Evolutionary conservation across 1,140 invertebrate genomes (phyloP).

Genomic region (Drosophila cardini): DNA sequence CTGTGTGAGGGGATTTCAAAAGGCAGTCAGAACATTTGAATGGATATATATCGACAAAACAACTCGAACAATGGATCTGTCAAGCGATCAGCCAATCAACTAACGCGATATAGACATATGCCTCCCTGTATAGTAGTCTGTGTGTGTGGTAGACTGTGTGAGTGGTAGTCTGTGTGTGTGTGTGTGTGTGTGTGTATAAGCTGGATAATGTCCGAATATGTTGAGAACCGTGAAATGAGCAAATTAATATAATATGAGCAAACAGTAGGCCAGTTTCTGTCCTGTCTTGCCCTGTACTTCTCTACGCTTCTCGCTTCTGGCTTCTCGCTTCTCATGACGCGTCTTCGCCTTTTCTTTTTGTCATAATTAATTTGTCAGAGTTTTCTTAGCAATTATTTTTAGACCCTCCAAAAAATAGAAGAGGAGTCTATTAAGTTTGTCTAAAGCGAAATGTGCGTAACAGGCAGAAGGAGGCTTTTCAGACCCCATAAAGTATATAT

Average conservation of each 20-base stretch:
- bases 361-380: too few species aligned
- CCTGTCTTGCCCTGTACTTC: neutral
- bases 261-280: neutral
- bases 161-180: too few species aligned
- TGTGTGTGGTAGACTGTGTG: too few species aligned
- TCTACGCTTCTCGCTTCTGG: neutral
- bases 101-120: conserved; percentile 42
- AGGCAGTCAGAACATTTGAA: conserved; percentile 60
- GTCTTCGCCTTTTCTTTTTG: too few species aligned
- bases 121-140: too few species aligned
- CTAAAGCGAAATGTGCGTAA: too few species aligned
- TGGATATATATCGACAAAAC: conserved; percentile 56
- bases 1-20: conserved; percentile 19
- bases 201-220: conserved; percentile 54
- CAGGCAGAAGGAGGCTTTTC: too few species aligned
- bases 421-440: too few species aligned
- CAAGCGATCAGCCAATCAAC: conserved; percentile 64
- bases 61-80: conserved; percentile 60
- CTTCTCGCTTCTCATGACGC: neutral
- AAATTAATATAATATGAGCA: conserved; percentile 57
- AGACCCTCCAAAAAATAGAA: too few species aligned
- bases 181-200: neutral
- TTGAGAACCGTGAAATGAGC: conserved; percentile 71
- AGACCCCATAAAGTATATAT: too few species aligned
- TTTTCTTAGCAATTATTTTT: too few species aligned